Evolutionary conservation across 2,888 invertebrate genomes (phyloP), one percentile per base, ranked within the genome.

Genomic region (Matsumyia berberina): DNA sequence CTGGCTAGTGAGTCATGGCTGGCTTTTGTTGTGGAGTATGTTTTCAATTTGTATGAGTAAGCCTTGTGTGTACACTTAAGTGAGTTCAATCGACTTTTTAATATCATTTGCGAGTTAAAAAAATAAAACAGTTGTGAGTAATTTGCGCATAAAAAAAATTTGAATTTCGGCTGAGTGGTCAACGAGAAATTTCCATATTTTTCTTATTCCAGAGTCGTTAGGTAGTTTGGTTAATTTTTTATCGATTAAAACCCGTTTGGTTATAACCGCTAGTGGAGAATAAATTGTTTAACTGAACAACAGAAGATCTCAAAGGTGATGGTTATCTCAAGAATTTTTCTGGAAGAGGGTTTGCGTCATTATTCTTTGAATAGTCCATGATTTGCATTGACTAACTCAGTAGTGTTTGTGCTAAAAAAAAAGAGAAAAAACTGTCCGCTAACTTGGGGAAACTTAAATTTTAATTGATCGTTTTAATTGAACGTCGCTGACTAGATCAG

Each of bases 1-100:
- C 42, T n/a, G 39, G 11, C 29, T 35, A 60, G 17, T 72, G 72
- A 72, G 39, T 72, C 72, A 72, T 19, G 12, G 12, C 12, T 69
- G 12, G n/a, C n/a, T 19, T 72, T 60, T 58, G 31, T 49, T 70
- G 3, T 19, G 15, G 12, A 6, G 11, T 17, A 6, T 5, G n/a
- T n/a, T 12, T n/a, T 2, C 11, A n/a, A 19, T 24, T 53, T 15
- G 11, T 46, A 11, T 24, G 58, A 58, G 69, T 69, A 35, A 62
- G 24, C 24, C 2, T 2, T 19, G 42, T 67, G 17, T 62, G 9
- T 42, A 39, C 6, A 39, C 24, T 12, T 9, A 24, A 58, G 19
- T 24, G 12, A 17, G 33, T 15, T 5, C 1, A 62, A 62, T 33
- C 9, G 6, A 17, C n/a, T n/a, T n/a, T 62, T 44, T 60, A 17